Percentiles rank a stretch among this genome's conserved stretches.
Evolutionary conservation across 2,888 invertebrate species (phyloP).

Genomic region (Nomada goodeniana): DNA sequence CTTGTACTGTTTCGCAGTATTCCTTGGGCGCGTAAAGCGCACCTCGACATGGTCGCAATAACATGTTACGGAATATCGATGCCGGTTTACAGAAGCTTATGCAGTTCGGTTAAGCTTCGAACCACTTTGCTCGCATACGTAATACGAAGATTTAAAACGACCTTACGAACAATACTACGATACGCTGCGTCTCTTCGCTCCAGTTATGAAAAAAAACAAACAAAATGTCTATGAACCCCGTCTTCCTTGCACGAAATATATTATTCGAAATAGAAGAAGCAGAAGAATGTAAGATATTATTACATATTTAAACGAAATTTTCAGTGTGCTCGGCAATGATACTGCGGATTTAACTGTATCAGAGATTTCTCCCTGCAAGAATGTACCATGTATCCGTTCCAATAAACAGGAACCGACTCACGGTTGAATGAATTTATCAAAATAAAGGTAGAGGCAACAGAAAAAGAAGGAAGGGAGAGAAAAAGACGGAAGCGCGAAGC

Average conservation of each 20-base stretch:
- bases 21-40: background rate
- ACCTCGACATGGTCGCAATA: background rate
- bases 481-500: constrained; percentile 71
- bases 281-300: too few species aligned
- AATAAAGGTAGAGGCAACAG: constrained; percentile 15
- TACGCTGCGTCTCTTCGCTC: too few species aligned
- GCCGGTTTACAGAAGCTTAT: background rate
- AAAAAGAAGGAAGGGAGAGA: constrained; percentile 48
- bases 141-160: too few species aligned
- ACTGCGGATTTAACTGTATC: too few species aligned
- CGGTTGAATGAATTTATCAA: constrained; percentile 2
- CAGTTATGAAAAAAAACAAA: too few species aligned
- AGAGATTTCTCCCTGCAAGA: background rate
- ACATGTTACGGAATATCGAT: background rate
- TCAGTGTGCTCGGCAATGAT: too few species aligned
- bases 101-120: background rate
- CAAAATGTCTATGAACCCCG: too few species aligned
- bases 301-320: too few species aligned
- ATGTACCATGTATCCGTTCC: background rate
- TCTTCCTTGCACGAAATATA: too few species aligned
- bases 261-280: too few species aligned
- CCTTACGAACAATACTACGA: too few species aligned
- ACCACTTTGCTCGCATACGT: too few species aligned
- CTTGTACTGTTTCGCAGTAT: background rate
- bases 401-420: background rate